Evolutionary conservation across 2,113 vertebrate genomes (phyloP).

Genomic region (Mirounga angustirostris): DNA sequence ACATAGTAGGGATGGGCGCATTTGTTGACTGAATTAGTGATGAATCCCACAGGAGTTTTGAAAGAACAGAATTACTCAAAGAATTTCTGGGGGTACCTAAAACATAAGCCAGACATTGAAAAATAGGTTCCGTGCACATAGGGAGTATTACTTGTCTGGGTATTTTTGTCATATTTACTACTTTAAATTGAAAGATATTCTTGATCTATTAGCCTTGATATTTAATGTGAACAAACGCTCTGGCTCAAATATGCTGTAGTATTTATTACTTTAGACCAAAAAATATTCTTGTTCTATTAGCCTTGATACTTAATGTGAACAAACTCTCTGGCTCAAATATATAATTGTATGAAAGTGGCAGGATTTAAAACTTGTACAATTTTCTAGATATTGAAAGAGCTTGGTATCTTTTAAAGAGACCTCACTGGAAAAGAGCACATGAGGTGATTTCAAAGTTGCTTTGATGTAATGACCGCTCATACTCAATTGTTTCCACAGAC

Average conservation of each 20-base stretch:
- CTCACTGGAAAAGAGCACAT: conserved; percentile 55
- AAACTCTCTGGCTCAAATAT: not conserved
- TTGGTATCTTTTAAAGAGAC: conserved; percentile 76
- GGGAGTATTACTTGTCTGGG: not conserved
- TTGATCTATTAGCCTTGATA: not conserved
- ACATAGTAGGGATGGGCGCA: not conserved
- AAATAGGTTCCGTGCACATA: not conserved
- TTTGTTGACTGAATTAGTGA: not conserved
- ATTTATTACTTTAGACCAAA: not conserved
- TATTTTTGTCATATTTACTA: not conserved
- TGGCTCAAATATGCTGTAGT: not conserved
- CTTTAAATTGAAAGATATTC: not conserved
- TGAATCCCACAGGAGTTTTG: not conserved
- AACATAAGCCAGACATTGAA: not conserved
- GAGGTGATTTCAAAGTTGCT: conserved; percentile 69
- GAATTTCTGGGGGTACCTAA: not conserved
- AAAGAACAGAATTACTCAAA: not conserved
- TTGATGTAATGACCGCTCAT: conserved; percentile 81
- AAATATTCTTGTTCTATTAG: not conserved
- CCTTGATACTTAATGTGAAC: not conserved
- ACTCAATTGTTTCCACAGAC: conserved; percentile 91
- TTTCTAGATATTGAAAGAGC: not conserved
- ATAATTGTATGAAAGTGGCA: not conserved
- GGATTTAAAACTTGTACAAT: not conserved
- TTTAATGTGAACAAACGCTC: not conserved